Percentiles rank a stretch among this genome's conserved stretches.
Conservation (phyloP, 2,888 invertebrate species). For the Empis livida region DNA sequence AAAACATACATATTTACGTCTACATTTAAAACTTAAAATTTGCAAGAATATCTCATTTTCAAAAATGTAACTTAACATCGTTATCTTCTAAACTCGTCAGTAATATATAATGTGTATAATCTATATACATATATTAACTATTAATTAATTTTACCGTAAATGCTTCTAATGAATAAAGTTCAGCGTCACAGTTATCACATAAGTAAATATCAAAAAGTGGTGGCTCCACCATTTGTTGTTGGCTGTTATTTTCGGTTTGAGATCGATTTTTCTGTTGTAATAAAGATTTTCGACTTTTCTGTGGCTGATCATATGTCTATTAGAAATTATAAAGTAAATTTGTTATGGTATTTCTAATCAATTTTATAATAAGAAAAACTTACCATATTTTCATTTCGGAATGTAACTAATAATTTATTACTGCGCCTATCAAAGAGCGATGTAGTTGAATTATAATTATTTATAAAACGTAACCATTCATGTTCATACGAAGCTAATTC, state of each 20-base stretch:
- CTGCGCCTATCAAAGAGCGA: conserved; percentile 53
- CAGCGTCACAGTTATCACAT: conserved; percentile 63
- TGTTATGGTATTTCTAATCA: neutral
- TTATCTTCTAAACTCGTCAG: no score
- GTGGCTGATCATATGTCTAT: conserved; percentile 34
- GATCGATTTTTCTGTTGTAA: conserved; percentile 31
- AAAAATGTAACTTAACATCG: no score
- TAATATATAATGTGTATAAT: no score
- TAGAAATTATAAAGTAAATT: conserved; percentile 7
- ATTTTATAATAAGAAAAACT: conserved; percentile 24
- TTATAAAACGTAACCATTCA: conserved; percentile 51
- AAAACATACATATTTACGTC: no score
- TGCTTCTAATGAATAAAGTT: conserved; percentile 46
- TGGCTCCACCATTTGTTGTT: conserved; percentile 43
- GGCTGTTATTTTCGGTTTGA: conserved; percentile 24
- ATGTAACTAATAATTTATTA: conserved; percentile 55
- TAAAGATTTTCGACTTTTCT: conserved; percentile 35
- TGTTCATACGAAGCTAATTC: conserved; percentile 52
- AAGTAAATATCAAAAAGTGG: conserved; percentile 52
- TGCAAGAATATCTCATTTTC: no score
- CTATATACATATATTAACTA: neutral
- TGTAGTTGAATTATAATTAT: conserved; percentile 60
- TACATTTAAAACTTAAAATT: no score
- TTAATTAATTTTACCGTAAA: conserved; percentile 36
- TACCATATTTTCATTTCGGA: conserved; percentile 61